phyloP scores from a whole-genome alignment of 2,797 vertebrate genomes.

The Phoeniculus purpureus region DNA sequence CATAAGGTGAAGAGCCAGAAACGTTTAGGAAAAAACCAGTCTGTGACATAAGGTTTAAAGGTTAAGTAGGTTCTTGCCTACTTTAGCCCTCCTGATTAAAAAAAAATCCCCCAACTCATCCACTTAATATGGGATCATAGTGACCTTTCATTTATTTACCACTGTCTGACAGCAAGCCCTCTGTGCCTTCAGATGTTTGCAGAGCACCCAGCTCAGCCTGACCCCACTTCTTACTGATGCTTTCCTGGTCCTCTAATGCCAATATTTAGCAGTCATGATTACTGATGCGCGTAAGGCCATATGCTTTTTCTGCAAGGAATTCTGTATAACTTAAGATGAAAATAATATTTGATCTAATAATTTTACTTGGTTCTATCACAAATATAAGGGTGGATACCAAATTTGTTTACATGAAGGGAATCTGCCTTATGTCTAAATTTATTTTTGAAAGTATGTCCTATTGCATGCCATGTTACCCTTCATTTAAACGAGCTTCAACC shows the following conservation, averaged over 20 bases:
- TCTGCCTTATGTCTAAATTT: background rate
- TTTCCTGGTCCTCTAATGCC: constrained; percentile 1
- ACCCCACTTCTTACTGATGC: constrained; percentile 1
- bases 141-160: constrained; percentile 49
- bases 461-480: background rate
- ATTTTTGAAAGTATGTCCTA: background rate
- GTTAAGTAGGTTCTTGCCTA: background rate
- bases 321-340: background rate
- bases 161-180: constrained; percentile 4
- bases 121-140: background rate
- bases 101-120: background rate
- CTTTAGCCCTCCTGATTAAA: background rate
- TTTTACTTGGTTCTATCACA: background rate
- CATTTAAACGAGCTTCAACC: background rate
- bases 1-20: background rate
- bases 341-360: background rate
- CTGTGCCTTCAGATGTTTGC: constrained; percentile 31
- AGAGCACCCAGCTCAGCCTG: background rate
- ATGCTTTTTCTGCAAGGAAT: background rate
- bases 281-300: background rate
- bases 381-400: background rate
- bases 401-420: background rate
- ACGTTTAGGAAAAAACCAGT: background rate
- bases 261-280: constrained; percentile 11
- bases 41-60: background rate